A percentile compares a stretch with the other conserved stretches of the same genome.
Conservation (phyloP, 2,113 vertebrate genomes). For the Caloenas nicobarica region DNA sequence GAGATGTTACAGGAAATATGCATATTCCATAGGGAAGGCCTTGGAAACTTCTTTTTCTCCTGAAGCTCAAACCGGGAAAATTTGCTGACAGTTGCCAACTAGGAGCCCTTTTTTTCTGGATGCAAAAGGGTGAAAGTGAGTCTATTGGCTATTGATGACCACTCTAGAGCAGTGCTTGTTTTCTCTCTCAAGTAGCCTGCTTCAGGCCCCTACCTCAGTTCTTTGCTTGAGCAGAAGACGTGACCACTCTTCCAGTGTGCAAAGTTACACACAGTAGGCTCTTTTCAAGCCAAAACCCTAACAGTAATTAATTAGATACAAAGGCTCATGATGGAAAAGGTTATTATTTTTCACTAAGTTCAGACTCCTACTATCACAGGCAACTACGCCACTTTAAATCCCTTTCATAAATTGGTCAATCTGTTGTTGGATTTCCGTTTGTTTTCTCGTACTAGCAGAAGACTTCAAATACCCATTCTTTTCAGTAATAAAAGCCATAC, state of each 20-base stretch:
- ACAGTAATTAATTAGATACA: background rate
- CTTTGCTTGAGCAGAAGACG: background rate
- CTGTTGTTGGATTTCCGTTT: background rate
- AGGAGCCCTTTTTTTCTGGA: background rate
- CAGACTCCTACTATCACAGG: background rate
- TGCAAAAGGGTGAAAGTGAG: background rate
- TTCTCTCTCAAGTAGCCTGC: background rate
- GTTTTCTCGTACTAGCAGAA: background rate
- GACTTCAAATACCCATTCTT: background rate
- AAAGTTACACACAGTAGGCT: background rate
- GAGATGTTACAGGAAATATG: background rate
- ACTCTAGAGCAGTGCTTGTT: background rate
- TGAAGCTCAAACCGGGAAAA: background rate
- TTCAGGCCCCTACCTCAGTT: background rate
- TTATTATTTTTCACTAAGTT: background rate
- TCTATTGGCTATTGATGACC: background rate
- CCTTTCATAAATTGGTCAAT: background rate
- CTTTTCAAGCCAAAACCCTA: background rate
- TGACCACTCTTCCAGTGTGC: background rate
- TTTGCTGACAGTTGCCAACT: background rate
- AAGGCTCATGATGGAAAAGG: background rate
- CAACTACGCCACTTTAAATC: background rate
- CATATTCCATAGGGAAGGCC: background rate
- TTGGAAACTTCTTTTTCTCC: background rate
- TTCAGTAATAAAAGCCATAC: background rate